Conservation (phyloP, 2,113 vertebrate genomes). For the Euleptes europaea region DNA sequence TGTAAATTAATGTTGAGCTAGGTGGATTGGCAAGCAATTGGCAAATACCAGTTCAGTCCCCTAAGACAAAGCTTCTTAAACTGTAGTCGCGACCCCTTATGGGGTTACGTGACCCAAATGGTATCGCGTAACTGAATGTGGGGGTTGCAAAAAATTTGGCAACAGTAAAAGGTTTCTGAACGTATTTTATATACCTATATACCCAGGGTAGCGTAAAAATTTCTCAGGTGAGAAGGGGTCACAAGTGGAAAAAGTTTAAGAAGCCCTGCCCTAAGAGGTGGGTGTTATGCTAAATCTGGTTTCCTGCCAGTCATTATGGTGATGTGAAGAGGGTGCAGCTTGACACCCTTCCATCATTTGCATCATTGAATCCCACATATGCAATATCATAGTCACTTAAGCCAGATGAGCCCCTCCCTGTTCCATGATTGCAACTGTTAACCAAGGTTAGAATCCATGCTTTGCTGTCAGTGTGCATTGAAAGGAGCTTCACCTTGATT, state of each 20-base stretch:
- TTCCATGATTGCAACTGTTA: not conserved
- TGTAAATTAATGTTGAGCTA: accelerated
- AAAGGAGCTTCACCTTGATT: not conserved
- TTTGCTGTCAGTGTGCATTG: not conserved
- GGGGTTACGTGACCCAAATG: too few relatives aligned
- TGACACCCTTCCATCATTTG: not conserved
- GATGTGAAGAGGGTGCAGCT: not conserved
- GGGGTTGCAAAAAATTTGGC: too few relatives aligned
- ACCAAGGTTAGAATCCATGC: too few relatives aligned
- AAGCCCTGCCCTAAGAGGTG: not conserved
- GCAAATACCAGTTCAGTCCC: accelerated
- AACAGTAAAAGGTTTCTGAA: too few relatives aligned
- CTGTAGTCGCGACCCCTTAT: too few relatives aligned
- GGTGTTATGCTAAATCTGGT: not conserved
- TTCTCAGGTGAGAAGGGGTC: too few relatives aligned
- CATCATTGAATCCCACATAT: not conserved
- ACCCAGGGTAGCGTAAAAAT: too few relatives aligned
- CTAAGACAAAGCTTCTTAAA: too few relatives aligned
- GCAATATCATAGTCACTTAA: not conserved
- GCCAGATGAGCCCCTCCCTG: too few relatives aligned
- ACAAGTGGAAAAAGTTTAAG: too few relatives aligned
- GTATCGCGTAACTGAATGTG: too few relatives aligned
- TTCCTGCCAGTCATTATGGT: not conserved
- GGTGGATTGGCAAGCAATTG: not conserved
- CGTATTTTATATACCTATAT: too few relatives aligned